Percentiles rank a stretch among this genome's conserved stretches.
phyloP scores from a whole-genome alignment of 2,113 vertebrate genomes.

The Fukomys damarensis region DNA sequence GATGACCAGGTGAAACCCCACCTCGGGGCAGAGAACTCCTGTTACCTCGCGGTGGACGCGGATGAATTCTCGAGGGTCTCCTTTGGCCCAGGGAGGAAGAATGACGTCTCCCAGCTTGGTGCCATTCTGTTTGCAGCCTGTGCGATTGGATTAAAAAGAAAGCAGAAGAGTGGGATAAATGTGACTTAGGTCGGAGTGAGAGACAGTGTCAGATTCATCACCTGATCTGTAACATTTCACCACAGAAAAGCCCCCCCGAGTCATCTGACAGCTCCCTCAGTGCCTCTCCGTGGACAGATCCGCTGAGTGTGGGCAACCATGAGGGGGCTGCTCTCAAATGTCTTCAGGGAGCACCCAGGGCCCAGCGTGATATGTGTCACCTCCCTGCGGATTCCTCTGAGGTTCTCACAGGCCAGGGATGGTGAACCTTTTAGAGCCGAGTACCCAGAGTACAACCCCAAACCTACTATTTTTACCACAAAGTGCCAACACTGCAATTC shows the following conservation, averaged over 20 bases:
- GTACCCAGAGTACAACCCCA: neutral
- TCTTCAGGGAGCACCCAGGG: neutral
- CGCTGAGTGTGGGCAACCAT: neutral
- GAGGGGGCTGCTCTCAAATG: neutral
- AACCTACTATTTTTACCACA: no score
- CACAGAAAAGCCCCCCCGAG: neutral
- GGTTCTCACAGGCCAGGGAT: neutral
- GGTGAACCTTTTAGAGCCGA: neutral
- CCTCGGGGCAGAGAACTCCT: neutral
- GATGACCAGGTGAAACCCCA: neutral
- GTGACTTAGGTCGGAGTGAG: neutral
- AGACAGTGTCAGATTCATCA: neutral
- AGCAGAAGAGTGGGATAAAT: neutral
- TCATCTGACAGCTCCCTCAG: neutral
- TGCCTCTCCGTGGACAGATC: neutral
- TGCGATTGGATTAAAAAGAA: neutral
- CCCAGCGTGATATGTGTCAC: neutral
- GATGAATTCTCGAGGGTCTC: conserved; percentile 98
- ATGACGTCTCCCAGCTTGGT: conserved; percentile 96
- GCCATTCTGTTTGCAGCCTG: conserved; percentile 98
- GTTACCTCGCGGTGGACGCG: conserved; percentile 96
- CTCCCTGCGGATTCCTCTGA: neutral
- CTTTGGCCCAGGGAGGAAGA: conserved; percentile 98
- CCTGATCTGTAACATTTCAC: neutral
- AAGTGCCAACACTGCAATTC: neutral